Evolutionary conservation across 2,797 vertebrate species (phyloP), one percentile per base, ranked within the genome.

Genomic region (Platalea minor): DNA sequence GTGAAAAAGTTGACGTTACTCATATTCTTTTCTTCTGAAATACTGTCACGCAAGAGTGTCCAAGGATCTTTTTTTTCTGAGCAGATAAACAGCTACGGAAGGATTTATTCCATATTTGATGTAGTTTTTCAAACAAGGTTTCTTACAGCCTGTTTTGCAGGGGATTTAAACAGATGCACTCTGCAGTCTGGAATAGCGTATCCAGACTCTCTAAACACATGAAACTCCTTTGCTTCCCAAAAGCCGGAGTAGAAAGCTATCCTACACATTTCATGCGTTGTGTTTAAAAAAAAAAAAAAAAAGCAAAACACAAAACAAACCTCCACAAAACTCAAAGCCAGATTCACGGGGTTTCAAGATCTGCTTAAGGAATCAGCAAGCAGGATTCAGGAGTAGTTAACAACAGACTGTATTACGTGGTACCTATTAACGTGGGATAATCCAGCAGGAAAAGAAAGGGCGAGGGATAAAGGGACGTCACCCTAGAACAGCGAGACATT

Each of bases 351-450:
- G 11, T 88, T 95, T 85, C 0, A 0, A 83, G 91, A 85, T 94
- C 82, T 95, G 68, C 94, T 95, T 96, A 95, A 87, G 88, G 91
- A 93, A 95, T 83, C 94, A 80, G 84, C 56, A 9, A 39, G 83
- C 39, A 31, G 90, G 88, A 91, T 82, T 89, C 77, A 21, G 88
- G 94, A 95, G 96, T 7, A 48, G 70, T 73, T 68, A 87, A 81
- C 91, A 95, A 85, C 72, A 48, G 84, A 2, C 17, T 56, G 63
- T 4, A 43, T 94, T 68, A 57, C 80, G 77, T 2, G 91, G 80
- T 12, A 64, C 80, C 78, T 83, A 54, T 80, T 85, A 95, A 78
- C 72, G 23, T 19, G 78, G 91, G 95, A 96, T 96, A 94, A 97
- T 90, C 89, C 94, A 79, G 59, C 8, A 59, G 93, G 61, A 43